Percentiles rank a stretch among this genome's conserved stretches.
Evolutionary conservation across 1,140 invertebrate genomes (phyloP).

Genomic region (Tribolium castaneum): DNA sequence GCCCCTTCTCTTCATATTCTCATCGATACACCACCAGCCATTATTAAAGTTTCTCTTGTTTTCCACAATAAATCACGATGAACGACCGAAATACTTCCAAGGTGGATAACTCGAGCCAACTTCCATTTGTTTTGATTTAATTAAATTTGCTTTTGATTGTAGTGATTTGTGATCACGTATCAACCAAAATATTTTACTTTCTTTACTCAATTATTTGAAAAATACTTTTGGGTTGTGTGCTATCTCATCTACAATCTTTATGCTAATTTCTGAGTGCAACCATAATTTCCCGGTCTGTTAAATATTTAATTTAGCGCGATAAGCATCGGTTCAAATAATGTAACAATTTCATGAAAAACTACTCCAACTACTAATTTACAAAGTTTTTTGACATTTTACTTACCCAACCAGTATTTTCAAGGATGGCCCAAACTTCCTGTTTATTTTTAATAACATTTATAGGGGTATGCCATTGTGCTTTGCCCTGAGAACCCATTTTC

Average conservation of each 20-base stretch:
- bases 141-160: conserved; percentile 24
- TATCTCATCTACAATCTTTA: not conserved
- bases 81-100: conserved; percentile 13
- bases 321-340: too few relatives aligned
- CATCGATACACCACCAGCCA: conserved; percentile 11
- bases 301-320: not conserved
- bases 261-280: not conserved
- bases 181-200: not conserved
- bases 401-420: conserved; percentile 53
- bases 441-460: conserved; percentile 47
- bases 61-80: conserved; percentile 20
- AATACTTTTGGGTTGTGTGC: not conserved
- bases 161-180: not conserved
- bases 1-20: not conserved
- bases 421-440: conserved; percentile 46
- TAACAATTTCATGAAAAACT: too few relatives aligned
- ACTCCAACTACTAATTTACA: not conserved
- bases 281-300: not conserved
- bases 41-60: conserved; percentile 13
- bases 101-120: conserved; percentile 6
- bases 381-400: conserved; percentile 8
- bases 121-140: conserved; percentile 31
- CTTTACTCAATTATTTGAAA: not conserved
- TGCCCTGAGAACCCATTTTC: not conserved
- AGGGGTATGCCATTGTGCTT: conserved; percentile 50